These are phyloP conservation scores for Drosophila equinoxialis DNA, from an alignment of 1,140 invertebrate species.

Conservation along the genomic window DNA sequence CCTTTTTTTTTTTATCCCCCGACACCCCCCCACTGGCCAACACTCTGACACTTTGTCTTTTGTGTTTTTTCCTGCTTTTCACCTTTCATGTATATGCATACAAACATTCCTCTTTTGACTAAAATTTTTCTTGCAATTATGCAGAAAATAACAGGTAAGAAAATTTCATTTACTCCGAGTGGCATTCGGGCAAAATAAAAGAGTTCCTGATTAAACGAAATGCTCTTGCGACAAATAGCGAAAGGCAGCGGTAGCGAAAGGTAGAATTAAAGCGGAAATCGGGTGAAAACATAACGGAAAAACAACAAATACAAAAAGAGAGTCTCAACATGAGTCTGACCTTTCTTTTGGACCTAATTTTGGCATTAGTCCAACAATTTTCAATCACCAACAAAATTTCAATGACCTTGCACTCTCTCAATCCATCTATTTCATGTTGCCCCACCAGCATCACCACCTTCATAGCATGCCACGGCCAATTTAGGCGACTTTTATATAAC, in stretches of 20 bases:
- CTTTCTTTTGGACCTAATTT: no score
- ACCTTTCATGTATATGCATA: constrained; percentile 29
- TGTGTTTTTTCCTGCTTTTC: constrained; percentile 68
- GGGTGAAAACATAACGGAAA: constrained; percentile 14
- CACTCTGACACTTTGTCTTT: neutral
- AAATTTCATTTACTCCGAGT: constrained; percentile 25
- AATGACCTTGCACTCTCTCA: constrained; percentile 70
- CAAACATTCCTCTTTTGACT: constrained; percentile 25
- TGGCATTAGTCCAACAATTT: neutral
- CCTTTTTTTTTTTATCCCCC: constrained; percentile 11
- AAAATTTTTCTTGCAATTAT: constrained; percentile 49
- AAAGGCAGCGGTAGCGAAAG: no score
- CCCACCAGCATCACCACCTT: neutral
- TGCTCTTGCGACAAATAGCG: no score
- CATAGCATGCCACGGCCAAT: constrained; percentile 28
- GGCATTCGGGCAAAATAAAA: constrained; percentile 9
- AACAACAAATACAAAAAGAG: no score
- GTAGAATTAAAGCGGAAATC: neutral
- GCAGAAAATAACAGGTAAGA: constrained; percentile 28
- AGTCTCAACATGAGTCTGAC: no score
- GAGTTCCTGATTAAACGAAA: neutral
- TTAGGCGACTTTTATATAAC: constrained; percentile 61
- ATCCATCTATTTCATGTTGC: constrained; percentile 23
- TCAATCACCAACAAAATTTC: constrained; percentile 42
- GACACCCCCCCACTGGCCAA: neutral